Base-by-base conservation (phyloP, 2,797 vertebrate species). In the Nothura maculosa region DNA sequence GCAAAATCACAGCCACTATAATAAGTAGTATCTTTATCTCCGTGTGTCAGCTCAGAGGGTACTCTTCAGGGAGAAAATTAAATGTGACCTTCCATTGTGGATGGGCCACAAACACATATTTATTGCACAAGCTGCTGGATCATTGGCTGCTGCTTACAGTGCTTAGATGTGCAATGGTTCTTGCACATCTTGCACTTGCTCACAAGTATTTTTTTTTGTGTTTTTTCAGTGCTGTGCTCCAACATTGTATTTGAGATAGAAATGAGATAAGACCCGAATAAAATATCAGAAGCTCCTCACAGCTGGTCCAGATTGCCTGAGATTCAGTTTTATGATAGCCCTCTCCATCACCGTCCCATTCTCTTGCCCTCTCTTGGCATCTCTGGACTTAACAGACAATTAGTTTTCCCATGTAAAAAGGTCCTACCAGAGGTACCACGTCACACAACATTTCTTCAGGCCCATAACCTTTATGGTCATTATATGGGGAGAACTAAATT, bases 11-110 rank as follows among this genome's bases (percentile, higher is more conserved):
- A 93, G 12, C 80, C 50, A 2, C 79, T 48, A 9, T 94, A 94
- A 94, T 91, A 78, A 96, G 78, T 72, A 70, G 82, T 74, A 85
- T 87, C 91, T 95, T 94, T 94, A 94, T 93, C 88, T 86, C 70
- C 5, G 0, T 67, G 72, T 74, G 80, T 94, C 91, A 92, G 86
- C 90, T 94, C 85, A 77, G 90, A 85, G 81, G 83, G 54, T 82
- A 78, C 67, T 92, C 61, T 90, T 89, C 52, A 58, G 75, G 90
- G 79, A 80, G 79, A 95, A 96, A 90, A 95, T 93, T 91, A 95
- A 91, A 89, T 60, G 68, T 88, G 94, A 93, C 93, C 90, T 94
- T 94, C 66, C 0, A 3, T 68, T 74, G 66, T 43, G 81, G 74
- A 89, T 86, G 81, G 78, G 92, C 73, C 85, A 92, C 40, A 86